Base-by-base conservation (phyloP, 2,888 invertebrate genomes). In the Drosophila mimetica region DNA sequence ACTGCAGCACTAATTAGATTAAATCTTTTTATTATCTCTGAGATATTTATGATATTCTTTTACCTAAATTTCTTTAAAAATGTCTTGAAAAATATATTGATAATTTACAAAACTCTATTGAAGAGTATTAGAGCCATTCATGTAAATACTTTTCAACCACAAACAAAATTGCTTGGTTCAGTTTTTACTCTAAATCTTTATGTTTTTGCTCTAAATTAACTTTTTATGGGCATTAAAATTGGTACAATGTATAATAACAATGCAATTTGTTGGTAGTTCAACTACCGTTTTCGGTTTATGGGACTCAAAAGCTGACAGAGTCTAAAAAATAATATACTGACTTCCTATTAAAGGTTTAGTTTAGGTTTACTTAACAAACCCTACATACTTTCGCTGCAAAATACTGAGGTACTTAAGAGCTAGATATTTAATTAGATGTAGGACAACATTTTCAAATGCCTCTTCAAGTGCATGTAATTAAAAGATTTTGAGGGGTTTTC, bases 381-480 rank as follows among this genome's bases (percentile, higher is more conserved):
- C 5, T 2, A 8, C 37, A 16, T 16, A 28, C 39, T 28, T n/a
- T 41, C 30, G 9, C 25, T 30, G 4, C 9, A 28, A 30, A n/a
- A 7, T 3, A 25, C 6, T 11, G 1, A 11, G 3, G 14, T 9
- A 61, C 30, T 46, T 25, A 44, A 46, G 20, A 61, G 16, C 8
- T 8, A 11, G 2, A 11, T 14, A 42, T 36, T 42, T 60, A 60
- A 36, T 28, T 60, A 28, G 44, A 14, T 44, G 42, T 20, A 20
- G 7, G n/a, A 60, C 14, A 44, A 46, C 32, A 32, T 28, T 41
- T 39, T 41, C 18, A 14, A 48, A 32, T 4, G 22, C 42, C 42
- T n/a, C 20, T 41, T 41, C 13, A 41, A 22, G n/a, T 16, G 8
- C 11, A 2, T 61, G 64, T 32, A 48, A 47, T 63, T 63, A 41